Base-by-base conservation (phyloP, 1,140 invertebrate genomes). In the Platyscapa corneri region DNA sequence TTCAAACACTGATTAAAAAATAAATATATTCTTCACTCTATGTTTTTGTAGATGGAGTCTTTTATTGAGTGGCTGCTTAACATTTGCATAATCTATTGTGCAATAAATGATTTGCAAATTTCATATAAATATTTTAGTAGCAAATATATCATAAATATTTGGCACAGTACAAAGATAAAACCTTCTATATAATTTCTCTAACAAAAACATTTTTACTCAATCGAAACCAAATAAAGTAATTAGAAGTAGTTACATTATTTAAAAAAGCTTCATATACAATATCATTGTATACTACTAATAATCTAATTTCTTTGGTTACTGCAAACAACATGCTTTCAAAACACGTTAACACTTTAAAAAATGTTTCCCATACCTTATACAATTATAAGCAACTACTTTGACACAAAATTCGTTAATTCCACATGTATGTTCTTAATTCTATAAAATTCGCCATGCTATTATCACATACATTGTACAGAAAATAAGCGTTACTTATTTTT, bases 381-480 rank as follows among this genome's bases (percentile, higher is more conserved):
- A 75, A 60, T 83, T 78, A 65, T 86, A 83, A 81, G 85, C 85
- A 83, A 74, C 81, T 86, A 83, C 74, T 86, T 78, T 64, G 42
- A 83, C 65, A 83, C 49, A 80, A 78, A 65, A 74, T 79, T 83
- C 67, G 34, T 86, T 83, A 56, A 53, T 53, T 79, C 37, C 30
- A 86, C 39, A 72, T 70, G 74, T 78, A 53, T 72, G 32, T n/a
- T 53, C 81, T 78, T 86, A 79, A 70, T 86, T 70, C 75, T 82
- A 86, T 37, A 83, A 79, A 20, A 64, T 67, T 86, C 32, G 37
- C 74, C 46, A 77, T 85, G 42, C 72, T 86, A 77, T 82, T 86
- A 86, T 86, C 85, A 86, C 85, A 86, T 72, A 83, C 64, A 86
- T 83, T 86, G 64, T 82, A 83, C 80, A 86, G 56, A 78, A 86